Base-by-base conservation (phyloP, 2,113 vertebrate genomes). In the Oenanthe oenanthe region DNA sequence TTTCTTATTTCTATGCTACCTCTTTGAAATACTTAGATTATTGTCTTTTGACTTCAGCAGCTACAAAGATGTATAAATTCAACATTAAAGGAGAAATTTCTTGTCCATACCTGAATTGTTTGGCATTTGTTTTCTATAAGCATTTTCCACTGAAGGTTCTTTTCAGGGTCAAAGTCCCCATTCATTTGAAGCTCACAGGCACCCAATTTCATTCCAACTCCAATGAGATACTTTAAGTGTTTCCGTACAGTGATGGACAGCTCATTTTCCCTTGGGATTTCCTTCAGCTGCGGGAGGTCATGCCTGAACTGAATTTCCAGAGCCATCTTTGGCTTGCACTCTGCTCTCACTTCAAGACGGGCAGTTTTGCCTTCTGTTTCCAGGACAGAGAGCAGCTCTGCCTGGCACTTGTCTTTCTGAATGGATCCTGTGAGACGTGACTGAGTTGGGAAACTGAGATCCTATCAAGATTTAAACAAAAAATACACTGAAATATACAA, bases 101-200 rank as follows among this genome's bases (percentile, higher is more conserved):
- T 26, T 89, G 42, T 18, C 10, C 40, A n/a, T 94, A 98, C 98
- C 98, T 98, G 97, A 77, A 98, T 77, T 34, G 68, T 34, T 67
- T 97, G 96, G 74, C 98, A 98, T 94, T 98, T 98, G 92, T 98
- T 98, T 96, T 98, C 94, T 53, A 98, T 78, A 73, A 95, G 54
- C 62, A 98, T 89, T 54, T 95, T 95, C 97, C 98, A 98, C 82
- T 96, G 97, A 73, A 98, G 95, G 79, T 94, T 97, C 34, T 95
- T 89, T 47, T 96, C 94, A 38, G 96, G 92, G 67, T 97, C 78
- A 13, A 98, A 95, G 68, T 91, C 94, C 19, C 97, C 98, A 0
- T 92, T 96, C 80, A 96, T 94, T 40, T 95, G 95, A 50, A 98
- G 87, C 4, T 86, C 71, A 86, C 98, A 98, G n/a, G 77, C 56